Evolutionary conservation across 1,140 invertebrate species (phyloP).

Genomic region (Pseudobourletiella spinata): DNA sequence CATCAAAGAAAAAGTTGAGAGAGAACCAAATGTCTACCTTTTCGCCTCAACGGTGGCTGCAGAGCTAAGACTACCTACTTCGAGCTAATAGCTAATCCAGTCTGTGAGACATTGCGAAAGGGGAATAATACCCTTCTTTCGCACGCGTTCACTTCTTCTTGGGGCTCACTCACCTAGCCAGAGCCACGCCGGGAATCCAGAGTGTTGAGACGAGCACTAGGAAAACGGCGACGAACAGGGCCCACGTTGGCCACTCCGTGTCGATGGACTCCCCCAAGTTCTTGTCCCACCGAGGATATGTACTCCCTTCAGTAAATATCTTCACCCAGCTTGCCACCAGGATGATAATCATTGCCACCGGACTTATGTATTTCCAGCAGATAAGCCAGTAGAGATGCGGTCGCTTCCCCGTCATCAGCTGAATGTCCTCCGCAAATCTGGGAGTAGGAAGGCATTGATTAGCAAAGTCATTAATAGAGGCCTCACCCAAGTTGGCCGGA

Average conservation of each 20-base stretch:
- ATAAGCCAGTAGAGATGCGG: constrained; percentile 82
- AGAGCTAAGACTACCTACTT: too few relatives aligned
- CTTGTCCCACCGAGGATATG: constrained; percentile 75
- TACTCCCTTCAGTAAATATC: constrained; percentile 66
- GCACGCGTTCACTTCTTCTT: too few relatives aligned
- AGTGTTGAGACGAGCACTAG: constrained; percentile 69
- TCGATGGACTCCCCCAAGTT: constrained; percentile 59
- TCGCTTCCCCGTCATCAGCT: constrained; percentile 82
- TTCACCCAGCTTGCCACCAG: constrained; percentile 74
- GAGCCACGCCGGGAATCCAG: constrained; percentile 77
- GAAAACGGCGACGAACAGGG: constrained; percentile 61
- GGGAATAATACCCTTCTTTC: too few relatives aligned
- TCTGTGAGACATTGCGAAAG: too few relatives aligned
- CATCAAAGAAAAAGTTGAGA: too few relatives aligned
- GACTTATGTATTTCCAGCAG: constrained; percentile 90
- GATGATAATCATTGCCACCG: constrained; percentile 80
- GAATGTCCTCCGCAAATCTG: constrained; percentile 85
- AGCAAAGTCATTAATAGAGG: too few relatives aligned
- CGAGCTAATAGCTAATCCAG: too few relatives aligned
- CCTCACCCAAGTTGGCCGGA: too few relatives aligned
- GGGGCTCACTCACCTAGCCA: constrained; percentile 66
- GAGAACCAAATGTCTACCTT: too few relatives aligned
- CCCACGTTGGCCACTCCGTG: constrained; percentile 70
- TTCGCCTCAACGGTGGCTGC: too few relatives aligned
- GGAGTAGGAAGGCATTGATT: too few relatives aligned